phyloP scores from a whole-genome alignment of 2,888 invertebrate species.

The Xanthia togata region DNA sequence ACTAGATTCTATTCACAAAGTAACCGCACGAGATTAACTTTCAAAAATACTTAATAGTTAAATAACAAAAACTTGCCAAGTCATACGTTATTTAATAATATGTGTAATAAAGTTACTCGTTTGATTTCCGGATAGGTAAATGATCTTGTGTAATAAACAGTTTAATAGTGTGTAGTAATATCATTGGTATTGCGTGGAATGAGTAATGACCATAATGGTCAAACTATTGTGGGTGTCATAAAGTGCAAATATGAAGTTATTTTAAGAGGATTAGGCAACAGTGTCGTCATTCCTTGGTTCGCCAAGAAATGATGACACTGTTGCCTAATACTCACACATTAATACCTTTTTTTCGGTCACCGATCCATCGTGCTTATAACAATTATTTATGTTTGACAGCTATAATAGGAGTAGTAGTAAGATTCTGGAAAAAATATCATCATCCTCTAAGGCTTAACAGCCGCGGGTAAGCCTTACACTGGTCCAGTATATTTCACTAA shows the following conservation, averaged over 20 bases:
- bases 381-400: not conserved
- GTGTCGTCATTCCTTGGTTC: not conserved
- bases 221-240: not conserved
- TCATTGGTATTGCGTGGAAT: not conserved
- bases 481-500: not conserved
- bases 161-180: not conserved
- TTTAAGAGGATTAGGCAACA: not conserved
- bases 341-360: not conserved
- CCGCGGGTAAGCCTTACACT: not conserved
- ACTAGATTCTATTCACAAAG: constrained; percentile 11
- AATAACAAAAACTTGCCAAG: constrained; percentile 10
- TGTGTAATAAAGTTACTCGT: constrained; percentile 11
- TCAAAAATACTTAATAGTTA: constrained; percentile 16
- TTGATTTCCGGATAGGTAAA: constrained; percentile 19
- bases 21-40: constrained; percentile 18
- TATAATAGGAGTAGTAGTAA: not conserved
- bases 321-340: too few relatives aligned
- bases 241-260: not conserved
- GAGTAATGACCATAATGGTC: not conserved
- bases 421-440: not conserved
- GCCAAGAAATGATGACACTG: too few relatives aligned
- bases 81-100: constrained; percentile 19
- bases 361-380: too few relatives aligned
- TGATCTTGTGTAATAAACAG: constrained; percentile 17
- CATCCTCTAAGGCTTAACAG: not conserved